Conservation (phyloP, 2,888 invertebrate genomes). For the Periphyllus acericola region DNA sequence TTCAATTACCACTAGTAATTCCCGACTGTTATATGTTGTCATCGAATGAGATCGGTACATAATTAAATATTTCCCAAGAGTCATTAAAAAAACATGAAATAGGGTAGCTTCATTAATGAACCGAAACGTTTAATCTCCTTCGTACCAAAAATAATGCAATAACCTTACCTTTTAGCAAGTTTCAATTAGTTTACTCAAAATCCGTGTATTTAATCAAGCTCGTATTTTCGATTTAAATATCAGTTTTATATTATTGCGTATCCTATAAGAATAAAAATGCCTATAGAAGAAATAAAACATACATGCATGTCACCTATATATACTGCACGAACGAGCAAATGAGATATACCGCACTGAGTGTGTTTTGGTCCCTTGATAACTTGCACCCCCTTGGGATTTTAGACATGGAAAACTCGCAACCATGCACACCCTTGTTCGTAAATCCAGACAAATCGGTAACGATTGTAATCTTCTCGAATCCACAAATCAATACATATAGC, state of each 20-base stretch:
- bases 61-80: constrained; percentile 29
- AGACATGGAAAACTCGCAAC: neutral
- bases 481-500: constrained; percentile 33
- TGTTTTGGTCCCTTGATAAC: constrained; percentile 52
- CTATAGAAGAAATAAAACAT: neutral
- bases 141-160: neutral
- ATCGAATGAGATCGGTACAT: neutral
- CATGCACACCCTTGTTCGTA: neutral
- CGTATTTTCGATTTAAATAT: constrained; percentile 34
- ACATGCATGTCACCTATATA: neutral
- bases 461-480: constrained; percentile 49
- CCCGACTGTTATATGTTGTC: neutral
- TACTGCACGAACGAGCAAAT: constrained; percentile 27
- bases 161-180: neutral
- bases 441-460: constrained; percentile 45
- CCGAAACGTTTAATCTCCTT: neutral
- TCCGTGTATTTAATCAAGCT: neutral
- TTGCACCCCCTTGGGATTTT: constrained; percentile 25
- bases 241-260: constrained; percentile 8
- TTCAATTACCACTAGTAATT: constrained; percentile 4
- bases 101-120: constrained; percentile 35
- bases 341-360: constrained; percentile 6
- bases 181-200: neutral
- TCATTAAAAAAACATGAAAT: constrained; percentile 30
- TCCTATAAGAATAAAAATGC: constrained; percentile 25